Percentiles rank a stretch among this genome's conserved stretches.
Conservation (phyloP, 1,140 invertebrate genomes). For the Cydia strobilella region DNA sequence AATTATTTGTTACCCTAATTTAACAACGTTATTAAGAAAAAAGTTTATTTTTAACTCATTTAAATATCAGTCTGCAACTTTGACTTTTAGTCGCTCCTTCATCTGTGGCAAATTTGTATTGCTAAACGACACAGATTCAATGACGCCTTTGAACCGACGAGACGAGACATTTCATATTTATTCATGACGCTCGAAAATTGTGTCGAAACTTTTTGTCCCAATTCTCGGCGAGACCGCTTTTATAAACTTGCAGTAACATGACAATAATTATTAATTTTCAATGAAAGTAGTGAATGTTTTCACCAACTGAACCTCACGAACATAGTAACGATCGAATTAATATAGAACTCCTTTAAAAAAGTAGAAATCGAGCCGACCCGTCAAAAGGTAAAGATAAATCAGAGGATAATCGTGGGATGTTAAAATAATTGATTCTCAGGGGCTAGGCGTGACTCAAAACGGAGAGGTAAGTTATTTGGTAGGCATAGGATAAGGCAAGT, state of each 20-base stretch:
- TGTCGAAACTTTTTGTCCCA: neutral
- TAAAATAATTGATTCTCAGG: constrained; percentile 59
- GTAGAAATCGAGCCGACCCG: constrained; percentile 62
- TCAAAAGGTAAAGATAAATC: constrained; percentile 64
- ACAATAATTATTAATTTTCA: too few species aligned
- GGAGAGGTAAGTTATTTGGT: constrained; percentile 56
- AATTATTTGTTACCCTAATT: too few species aligned
- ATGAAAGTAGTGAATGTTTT: neutral
- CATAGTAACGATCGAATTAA: constrained; percentile 27
- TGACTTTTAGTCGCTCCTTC: neutral
- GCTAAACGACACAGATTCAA: neutral
- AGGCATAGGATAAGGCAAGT: neutral
- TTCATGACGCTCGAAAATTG: neutral
- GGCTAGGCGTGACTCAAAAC: constrained; percentile 53
- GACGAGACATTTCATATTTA: constrained; percentile 4
- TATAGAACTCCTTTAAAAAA: neutral
- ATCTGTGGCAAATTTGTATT: neutral
- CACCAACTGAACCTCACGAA: constrained; percentile 24
- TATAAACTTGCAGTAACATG: neutral
- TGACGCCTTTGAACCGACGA: neutral
- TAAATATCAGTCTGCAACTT: neutral
- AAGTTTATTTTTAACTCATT: too few species aligned
- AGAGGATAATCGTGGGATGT: constrained; percentile 63
- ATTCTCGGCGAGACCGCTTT: neutral
- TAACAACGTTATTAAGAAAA: too few species aligned